phyloP scores from a whole-genome alignment of 2,888 invertebrate genomes.

The Horisme vitalbata region DNA sequence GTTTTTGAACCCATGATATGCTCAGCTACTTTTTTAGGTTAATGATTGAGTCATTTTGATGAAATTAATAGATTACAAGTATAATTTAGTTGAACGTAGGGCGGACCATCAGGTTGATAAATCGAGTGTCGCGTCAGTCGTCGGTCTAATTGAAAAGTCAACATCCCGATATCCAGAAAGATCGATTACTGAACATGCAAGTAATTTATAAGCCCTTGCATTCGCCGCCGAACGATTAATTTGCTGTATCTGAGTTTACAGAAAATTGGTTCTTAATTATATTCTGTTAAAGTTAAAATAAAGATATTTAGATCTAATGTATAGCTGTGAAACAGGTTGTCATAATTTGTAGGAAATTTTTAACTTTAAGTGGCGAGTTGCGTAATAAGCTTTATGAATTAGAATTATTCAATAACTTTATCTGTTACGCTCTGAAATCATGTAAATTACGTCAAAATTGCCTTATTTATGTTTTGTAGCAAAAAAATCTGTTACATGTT shows the following conservation, averaged over 20 bases:
- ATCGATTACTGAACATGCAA: constrained; percentile 62
- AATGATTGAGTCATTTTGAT: constrained; percentile 38
- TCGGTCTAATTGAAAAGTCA: constrained; percentile 81
- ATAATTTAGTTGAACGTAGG: constrained; percentile 48
- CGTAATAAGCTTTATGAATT: no score
- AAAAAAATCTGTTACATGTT: no score
- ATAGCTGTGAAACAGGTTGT: no score
- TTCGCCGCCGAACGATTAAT: constrained; percentile 31
- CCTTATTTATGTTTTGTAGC: no score
- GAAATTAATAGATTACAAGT: constrained; percentile 37
- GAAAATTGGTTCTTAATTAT: no score
- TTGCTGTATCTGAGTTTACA: not conserved
- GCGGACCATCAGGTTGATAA: constrained; percentile 59
- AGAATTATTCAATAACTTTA: no score
- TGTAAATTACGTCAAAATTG: no score
- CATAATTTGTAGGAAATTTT: no score
- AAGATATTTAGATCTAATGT: no score
- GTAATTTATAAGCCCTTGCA: constrained; percentile 55
- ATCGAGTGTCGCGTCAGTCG: constrained; percentile 61
- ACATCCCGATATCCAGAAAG: constrained; percentile 64
- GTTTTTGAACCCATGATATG: not conserved
- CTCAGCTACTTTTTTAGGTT: constrained; percentile 14
- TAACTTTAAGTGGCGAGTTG: no score
- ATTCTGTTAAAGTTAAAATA: no score
- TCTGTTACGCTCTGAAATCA: no score